Base-by-base conservation (phyloP, 2,888 invertebrate genomes). In the Cephus runcator region DNA sequence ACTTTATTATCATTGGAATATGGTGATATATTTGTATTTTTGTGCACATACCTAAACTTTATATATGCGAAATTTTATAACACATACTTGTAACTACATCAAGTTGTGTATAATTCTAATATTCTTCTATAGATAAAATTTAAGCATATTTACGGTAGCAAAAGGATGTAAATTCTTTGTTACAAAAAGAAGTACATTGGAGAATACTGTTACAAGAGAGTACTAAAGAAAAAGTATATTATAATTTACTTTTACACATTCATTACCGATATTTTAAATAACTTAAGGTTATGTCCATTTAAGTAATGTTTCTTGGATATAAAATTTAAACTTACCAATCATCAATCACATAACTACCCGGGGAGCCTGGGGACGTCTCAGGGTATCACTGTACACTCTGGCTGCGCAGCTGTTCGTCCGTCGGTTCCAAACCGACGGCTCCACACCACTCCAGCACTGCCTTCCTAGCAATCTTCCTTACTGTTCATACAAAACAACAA, bases 281-380 rank as follows among this genome's bases (percentile, higher is more conserved):
- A 56, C 23, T 56, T 56, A 23, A 56, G 23, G 9, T 56, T 23
- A 56, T 23, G 23, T 56, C 9, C 1, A 0, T 15, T 23, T 23
- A 56, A 56, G 2, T 56, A 56, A 56, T 56, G 2, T 23, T 15
- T 31, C 34, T 30, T 33, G 9, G 12, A 71, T 71, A 71, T 31
- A 71, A 31, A 56, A 56, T 23, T 56, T 23, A 23, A 82, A 87
- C 90, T 85, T 87, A 91, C 92, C 91, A 91, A 90, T 88, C 87
- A 90, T 88, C 86, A 91, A 91, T 92, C 91, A 92, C 92, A 92
- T 92, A 90, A 91, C 91, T 91, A 91, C 90, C 88, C 87, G 86
- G 86, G 87, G 88, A 90, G 89, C 88, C 87, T 89, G 89, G 84
- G 87, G 86, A 88, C 88, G 85, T 88, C 88, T 90, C 87, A 85